A percentile compares a stretch with the other conserved stretches of the same genome.
Conservation (phyloP, 2,113 vertebrate genomes). For the Triplophysa tibetana region DNA sequence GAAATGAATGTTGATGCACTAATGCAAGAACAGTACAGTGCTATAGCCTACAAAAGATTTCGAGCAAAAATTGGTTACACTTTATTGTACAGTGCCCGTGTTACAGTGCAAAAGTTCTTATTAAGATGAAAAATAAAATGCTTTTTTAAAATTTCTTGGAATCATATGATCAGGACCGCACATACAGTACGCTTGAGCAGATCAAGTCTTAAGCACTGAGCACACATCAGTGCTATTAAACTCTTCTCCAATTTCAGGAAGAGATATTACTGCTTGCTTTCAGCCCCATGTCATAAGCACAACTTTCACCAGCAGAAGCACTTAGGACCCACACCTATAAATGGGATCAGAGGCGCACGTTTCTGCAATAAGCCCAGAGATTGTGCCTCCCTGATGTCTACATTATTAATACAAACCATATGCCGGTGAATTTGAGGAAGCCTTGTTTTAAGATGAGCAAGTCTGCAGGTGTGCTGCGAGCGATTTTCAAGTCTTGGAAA, state of each 20-base stretch:
- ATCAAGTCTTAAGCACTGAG: conserved; percentile 37
- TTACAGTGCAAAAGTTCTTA: background rate
- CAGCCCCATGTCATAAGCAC: conserved; percentile 37
- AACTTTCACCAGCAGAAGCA: conserved; percentile 25
- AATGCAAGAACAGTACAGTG: background rate
- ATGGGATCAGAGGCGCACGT: conserved; percentile 23
- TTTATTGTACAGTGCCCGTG: too few species aligned
- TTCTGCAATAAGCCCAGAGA: conserved; percentile 36
- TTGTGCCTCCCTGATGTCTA: conserved; percentile 23
- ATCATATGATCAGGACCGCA: conserved; percentile 12
- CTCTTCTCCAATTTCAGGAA: conserved; percentile 39
- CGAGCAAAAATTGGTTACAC: background rate
- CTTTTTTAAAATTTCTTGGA: too few species aligned
- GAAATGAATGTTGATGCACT: background rate
- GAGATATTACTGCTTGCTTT: conserved; percentile 34
- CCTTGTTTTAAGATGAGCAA: conserved; percentile 31
- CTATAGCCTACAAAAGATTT: background rate
- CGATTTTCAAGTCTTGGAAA: conserved; percentile 25
- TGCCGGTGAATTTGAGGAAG: conserved; percentile 34
- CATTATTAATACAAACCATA: conserved; percentile 53
- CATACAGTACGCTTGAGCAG: conserved; percentile 33
- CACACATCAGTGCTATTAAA: conserved; percentile 42
- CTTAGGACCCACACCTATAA: conserved; percentile 34
- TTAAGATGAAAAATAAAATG: conserved; percentile 5
- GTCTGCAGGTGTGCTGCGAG: conserved; percentile 30